Conservation (phyloP, 1,140 invertebrate genomes). For the Bombus vancouverensis region DNA sequence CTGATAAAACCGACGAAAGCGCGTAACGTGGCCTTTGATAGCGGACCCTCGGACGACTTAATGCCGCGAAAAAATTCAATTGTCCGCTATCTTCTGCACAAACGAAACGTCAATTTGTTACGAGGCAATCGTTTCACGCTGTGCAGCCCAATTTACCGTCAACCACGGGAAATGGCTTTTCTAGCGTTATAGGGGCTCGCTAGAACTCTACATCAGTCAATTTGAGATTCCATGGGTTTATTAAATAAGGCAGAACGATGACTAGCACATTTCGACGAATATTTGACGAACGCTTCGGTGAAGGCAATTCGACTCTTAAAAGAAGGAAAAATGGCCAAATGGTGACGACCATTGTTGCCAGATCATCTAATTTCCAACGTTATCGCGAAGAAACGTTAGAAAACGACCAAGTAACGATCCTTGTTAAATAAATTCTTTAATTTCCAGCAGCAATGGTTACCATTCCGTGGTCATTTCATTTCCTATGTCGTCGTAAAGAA, state of each 20-base stretch:
- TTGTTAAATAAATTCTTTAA: no score
- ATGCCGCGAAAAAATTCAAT: not conserved
- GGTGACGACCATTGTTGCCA: not conserved
- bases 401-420: not conserved
- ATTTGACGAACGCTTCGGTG: not conserved
- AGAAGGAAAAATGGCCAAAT: not conserved
- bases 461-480: not conserved
- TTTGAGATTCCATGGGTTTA: not conserved
- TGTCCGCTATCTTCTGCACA: no score
- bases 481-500: no score
- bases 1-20: conserved; percentile 12
- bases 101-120: not conserved
- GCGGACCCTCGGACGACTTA: not conserved
- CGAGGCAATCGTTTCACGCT: not conserved
- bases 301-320: not conserved
- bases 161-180: not conserved
- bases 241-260: not conserved
- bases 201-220: not conserved
- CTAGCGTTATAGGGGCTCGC: not conserved
- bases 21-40: not conserved
- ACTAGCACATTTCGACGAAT: accelerated
- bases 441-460: not conserved
- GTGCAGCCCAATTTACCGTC: not conserved
- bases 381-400: not conserved
- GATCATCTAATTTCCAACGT: not conserved